Conservation (phyloP, 2,888 invertebrate genomes). For the Notodonta ziczac region DNA sequence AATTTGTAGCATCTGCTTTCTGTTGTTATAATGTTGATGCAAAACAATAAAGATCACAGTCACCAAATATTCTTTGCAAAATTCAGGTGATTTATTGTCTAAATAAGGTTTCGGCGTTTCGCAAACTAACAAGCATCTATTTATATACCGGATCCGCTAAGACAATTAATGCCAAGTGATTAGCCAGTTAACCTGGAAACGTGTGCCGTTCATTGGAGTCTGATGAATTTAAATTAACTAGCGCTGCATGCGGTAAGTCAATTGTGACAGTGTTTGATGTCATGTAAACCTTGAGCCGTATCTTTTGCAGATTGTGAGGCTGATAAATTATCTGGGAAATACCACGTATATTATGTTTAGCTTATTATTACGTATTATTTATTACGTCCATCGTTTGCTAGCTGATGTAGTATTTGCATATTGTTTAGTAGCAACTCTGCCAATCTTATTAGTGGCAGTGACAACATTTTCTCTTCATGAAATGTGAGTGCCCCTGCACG, state of each 20-base stretch:
- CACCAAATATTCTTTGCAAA: too few relatives aligned
- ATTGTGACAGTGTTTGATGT: background rate
- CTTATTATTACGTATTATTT: background rate
- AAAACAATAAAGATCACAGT: too few relatives aligned
- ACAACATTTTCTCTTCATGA: too few relatives aligned
- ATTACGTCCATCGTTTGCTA: background rate
- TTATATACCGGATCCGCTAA: constrained; percentile 23
- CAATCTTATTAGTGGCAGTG: background rate
- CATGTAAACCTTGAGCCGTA: background rate
- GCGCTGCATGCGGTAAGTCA: background rate
- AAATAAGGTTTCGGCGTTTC: background rate
- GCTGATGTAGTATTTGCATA: too few relatives aligned
- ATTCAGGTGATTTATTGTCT: too few relatives aligned
- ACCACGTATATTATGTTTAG: background rate
- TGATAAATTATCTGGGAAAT: background rate
- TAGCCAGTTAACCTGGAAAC: constrained; percentile 52
- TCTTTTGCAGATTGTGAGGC: constrained; percentile 3
- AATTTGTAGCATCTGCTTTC: background rate
- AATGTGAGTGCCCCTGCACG: too few relatives aligned
- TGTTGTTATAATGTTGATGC: too few relatives aligned
- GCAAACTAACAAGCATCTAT: background rate
- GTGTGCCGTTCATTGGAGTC: constrained; percentile 26
- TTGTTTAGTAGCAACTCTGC: background rate
- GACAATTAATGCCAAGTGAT: constrained; percentile 48
- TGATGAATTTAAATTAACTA: constrained; percentile 42